Conservation (phyloP, 2,888 invertebrate species). For the Plebejus melissa region DNA sequence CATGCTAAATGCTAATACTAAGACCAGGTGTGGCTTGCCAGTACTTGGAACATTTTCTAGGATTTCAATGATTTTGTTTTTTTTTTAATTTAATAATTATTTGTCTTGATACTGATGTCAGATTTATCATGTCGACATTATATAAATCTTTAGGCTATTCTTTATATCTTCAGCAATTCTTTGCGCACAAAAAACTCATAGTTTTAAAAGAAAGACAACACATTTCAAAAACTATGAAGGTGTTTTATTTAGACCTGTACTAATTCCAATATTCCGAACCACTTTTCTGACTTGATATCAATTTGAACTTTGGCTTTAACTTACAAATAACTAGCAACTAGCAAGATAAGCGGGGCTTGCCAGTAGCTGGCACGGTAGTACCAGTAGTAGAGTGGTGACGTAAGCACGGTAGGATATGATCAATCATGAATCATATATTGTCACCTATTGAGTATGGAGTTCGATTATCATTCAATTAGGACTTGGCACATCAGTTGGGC, state of each 20-base stretch:
- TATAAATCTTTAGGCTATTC: no score
- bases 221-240: no score
- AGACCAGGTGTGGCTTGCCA: neutral
- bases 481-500: constrained; percentile 30
- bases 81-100: neutral
- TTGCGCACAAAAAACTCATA: neutral
- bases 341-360: neutral
- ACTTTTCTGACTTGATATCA: neutral
- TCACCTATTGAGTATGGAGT: constrained; percentile 42
- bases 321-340: neutral
- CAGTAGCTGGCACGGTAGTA: neutral
- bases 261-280: no score
- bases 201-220: neutral
- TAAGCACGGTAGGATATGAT: constrained; percentile 49
- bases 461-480: constrained; percentile 40
- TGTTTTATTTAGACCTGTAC: neutral
- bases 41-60: neutral
- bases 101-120: neutral
- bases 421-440: constrained; percentile 46
- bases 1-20: neutral
- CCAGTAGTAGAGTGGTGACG: neutral
- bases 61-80: neutral
- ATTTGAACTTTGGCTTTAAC: neutral
- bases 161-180: neutral
- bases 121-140: no score